A percentile compares a stretch with the other conserved stretches of the same genome.
Conservation (phyloP, 2,797 vertebrate species). For the Trichosurus vulpecula region DNA sequence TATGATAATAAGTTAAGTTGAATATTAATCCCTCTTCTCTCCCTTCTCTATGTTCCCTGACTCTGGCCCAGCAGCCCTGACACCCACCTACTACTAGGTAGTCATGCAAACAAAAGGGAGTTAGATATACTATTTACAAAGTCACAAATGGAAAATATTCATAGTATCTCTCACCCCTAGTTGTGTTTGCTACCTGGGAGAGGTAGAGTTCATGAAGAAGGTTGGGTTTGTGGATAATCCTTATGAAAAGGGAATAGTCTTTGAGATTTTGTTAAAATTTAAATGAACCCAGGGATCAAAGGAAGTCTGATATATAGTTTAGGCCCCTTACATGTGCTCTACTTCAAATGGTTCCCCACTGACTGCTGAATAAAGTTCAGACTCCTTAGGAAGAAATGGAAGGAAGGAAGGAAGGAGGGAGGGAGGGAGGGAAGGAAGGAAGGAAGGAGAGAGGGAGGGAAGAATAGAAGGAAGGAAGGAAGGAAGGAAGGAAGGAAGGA, state of each 20-base stretch:
- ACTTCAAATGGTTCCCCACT: background rate
- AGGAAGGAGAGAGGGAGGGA: rapidly evolving
- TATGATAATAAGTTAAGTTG: constrained; percentile 14
- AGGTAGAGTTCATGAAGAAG: constrained; percentile 7
- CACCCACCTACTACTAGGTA: constrained; percentile 13
- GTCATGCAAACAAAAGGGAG: constrained; percentile 12
- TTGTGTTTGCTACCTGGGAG: background rate
- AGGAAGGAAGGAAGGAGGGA: no score
- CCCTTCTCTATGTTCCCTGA: background rate
- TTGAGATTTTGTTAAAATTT: constrained; percentile 30
- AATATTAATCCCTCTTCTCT: constrained; percentile 21
- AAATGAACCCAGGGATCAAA: constrained; percentile 44
- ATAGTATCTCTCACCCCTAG: background rate
- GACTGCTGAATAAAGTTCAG: background rate
- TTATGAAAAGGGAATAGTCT: constrained; percentile 32
- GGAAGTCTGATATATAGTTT: constrained; percentile 48
- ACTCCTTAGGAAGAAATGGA: background rate
- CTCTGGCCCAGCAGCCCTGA: background rate
- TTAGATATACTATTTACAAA: background rate
- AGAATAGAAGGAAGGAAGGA: no score
- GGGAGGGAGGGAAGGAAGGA: no score
- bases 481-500: background rate
- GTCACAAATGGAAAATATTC: background rate
- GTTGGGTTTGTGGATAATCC: background rate
- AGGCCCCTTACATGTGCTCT: background rate